Base-by-base conservation (phyloP, 2,888 invertebrate genomes). In the Dichetophora obliterata region DNA sequence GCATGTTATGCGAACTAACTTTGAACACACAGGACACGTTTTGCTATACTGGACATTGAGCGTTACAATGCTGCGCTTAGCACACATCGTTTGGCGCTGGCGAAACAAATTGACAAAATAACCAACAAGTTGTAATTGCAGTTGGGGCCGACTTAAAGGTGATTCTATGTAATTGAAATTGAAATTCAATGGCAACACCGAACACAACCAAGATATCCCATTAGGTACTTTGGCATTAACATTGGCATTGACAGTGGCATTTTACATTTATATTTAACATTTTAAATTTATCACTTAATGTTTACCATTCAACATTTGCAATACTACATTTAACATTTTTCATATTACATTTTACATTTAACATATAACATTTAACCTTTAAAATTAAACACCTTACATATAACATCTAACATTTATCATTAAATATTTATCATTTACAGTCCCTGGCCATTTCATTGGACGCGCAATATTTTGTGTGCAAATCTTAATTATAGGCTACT, bases 31-130 rank as follows among this genome's bases (percentile, higher is more conserved):
- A 5, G 61, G 61, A 61, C 61, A 61, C 61, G 3, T 1, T 61
- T n/a, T 5, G n/a, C 63, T n/a, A n/a, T 8, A 54, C 54, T 19
- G 54, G 54, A 6, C 19, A 19, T 8, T 9, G 54, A n/a, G 9
- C 59, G 14, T 65, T 65, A 37, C 19, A 31, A 0, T 65, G n/a
- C 19, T 61, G 54, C n/a, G 22, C 54, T 54, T 54, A 54, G 22
- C n/a, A 54, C n/a, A 22, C n/a, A 19, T 22, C 8, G 16, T 61
- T 65, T 31, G 63, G 37, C 14, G 19, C 11, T 34, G 63, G 34
- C 31, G 31, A 69, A 69, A 69, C 52, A 69, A 69, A 69, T 69
- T 69, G 69, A 69, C 69, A 52, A 52, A 69, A 69, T 50, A 69
- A 69, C 69, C 69, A 69, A 69, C 52, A 69, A 69, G 69, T 69